phyloP scores from a whole-genome alignment of 2,113 vertebrate species.

The Bubo blakistoni region DNA sequence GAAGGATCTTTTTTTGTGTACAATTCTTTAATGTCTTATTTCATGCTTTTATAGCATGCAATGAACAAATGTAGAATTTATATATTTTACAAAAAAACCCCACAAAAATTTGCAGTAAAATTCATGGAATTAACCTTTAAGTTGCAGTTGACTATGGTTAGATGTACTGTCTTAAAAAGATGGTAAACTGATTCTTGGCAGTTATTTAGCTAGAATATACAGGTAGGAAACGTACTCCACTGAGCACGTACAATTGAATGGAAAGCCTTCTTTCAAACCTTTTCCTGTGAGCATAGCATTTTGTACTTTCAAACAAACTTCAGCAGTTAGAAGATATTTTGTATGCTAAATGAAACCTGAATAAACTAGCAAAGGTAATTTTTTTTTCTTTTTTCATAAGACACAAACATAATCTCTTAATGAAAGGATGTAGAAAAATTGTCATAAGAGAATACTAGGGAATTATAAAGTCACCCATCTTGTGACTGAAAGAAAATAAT shows the following conservation, averaged over 20 bases:
- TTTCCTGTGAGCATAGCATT: neutral
- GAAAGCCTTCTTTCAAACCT: neutral
- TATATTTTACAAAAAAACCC: neutral
- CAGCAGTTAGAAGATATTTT: neutral
- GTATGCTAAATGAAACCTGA: neutral
- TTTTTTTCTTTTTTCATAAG: neutral
- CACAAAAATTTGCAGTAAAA: neutral
- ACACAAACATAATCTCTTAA: neutral
- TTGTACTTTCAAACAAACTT: neutral
- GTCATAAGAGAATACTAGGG: neutral
- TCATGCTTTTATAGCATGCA: accelerated
- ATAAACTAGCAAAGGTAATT: neutral
- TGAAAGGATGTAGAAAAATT: neutral
- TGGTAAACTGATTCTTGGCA: neutral
- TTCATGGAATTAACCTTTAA: neutral
- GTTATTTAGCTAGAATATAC: neutral
- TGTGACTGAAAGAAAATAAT: neutral
- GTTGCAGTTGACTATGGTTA: neutral
- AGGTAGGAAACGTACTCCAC: neutral
- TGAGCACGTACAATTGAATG: neutral
- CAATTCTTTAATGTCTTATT: neutral
- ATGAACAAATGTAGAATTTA: neutral
- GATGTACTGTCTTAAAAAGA: neutral
- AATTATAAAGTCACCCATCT: neutral
- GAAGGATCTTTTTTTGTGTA: neutral